A percentile compares a stretch with the other conserved stretches of the same genome.
phyloP scores from a whole-genome alignment of 1,140 invertebrate genomes.

The Cydia strobilella region DNA sequence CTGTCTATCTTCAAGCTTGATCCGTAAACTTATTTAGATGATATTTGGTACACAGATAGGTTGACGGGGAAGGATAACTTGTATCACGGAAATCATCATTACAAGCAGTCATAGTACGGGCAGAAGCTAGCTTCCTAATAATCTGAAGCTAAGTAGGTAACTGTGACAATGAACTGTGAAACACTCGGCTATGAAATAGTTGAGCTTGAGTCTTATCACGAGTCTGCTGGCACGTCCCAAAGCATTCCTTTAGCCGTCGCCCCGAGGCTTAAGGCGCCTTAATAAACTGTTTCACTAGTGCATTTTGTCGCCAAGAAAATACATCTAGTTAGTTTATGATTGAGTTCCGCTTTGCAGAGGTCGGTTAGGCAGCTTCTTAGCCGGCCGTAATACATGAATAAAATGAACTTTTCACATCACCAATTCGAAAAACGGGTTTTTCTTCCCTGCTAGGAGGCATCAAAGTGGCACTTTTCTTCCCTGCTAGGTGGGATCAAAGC shows the following conservation, averaged over 20 bases:
- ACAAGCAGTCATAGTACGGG: too few species aligned
- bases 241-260: constrained; percentile 11
- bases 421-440: too few species aligned
- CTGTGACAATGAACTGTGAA: neutral
- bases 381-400: neutral
- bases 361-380: neutral
- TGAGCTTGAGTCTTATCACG: neutral
- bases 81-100: too few species aligned
- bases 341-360: neutral
- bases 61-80: too few species aligned
- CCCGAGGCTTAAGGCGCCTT: constrained; percentile 1
- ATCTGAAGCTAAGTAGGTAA: neutral
- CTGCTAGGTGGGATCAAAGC: too few species aligned
- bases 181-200: neutral
- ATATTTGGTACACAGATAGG: too few species aligned
- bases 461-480: too few species aligned
- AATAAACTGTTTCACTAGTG: constrained; percentile 9
- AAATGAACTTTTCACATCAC: too few species aligned
- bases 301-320: neutral
- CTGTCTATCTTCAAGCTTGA: too few species aligned
- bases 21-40: too few species aligned
- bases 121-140: too few species aligned
- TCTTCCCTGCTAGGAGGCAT: too few species aligned
- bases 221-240: constrained; percentile 6
- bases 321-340: constrained; percentile 7